Base-by-base conservation (phyloP, 2,113 vertebrate genomes). In the Copsychus sechellarum region DNA sequence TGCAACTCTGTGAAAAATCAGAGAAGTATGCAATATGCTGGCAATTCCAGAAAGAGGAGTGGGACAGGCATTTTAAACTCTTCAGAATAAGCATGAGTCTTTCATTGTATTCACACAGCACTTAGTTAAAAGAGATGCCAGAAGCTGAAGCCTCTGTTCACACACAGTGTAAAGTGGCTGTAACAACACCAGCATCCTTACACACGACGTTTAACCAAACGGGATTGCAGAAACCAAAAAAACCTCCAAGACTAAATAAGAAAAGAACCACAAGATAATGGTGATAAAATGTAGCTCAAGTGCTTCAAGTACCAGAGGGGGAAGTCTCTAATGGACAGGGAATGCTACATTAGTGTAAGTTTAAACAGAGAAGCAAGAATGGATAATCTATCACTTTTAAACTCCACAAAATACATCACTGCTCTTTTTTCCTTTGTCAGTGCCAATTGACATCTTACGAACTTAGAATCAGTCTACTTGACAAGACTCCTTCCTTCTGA, bases 151-250 rank as follows among this genome's bases (percentile, higher is more conserved):
- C 47, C 15, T 89, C 69, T 74, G 72, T 25, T 86, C 24, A 74
- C 1, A 3, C 13, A 34, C 1, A 33, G 23, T 4, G 4, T 20
- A 60, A 53, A 57, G 51, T 18, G 36, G 43, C 36, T 86, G 0
- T 12, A 66, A 62, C 25, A 57, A 31, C 5, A 61, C 6, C 25
- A 65, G 24, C n/a, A 42, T 45, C 12, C 21, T 80, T 14, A 66
- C 10, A 64, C 3, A 43, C 51, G 8, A 43, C 3, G 1, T 14
- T 81, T 40, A 81, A 33, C 53, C 51, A 66, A 90, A 84, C 8
- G 14, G 12, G 28, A 62, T 3, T 24, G 60, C 34, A 34, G 60
- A 77, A 43, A 28, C 43, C 22, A 66, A 81, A 86, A 86, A 86
- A 78, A 18, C 25, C 22, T 62, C 5, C 29, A 76, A 84, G 85